Evolutionary conservation across 2,113 vertebrate genomes (phyloP).

Genomic region (Indicator indicator): DNA sequence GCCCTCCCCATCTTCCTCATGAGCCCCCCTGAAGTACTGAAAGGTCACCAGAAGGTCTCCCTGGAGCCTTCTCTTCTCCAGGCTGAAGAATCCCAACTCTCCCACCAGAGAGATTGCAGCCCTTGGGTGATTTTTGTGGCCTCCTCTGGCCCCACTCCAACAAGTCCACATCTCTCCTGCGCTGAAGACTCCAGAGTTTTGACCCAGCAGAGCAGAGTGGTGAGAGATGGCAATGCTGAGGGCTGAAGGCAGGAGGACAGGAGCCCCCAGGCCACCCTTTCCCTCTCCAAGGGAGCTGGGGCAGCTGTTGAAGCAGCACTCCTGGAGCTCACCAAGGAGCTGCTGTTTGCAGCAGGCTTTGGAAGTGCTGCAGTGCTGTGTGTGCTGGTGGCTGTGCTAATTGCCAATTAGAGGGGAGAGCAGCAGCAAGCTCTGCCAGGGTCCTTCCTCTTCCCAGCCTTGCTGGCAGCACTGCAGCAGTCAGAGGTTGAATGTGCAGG

Average conservation of each 20-base stretch:
- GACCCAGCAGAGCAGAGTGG: too few species aligned
- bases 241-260: neutral
- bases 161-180: too few species aligned
- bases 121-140: too few species aligned
- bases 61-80: too few species aligned
- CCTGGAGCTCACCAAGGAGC: neutral
- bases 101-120: too few species aligned
- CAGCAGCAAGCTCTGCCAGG: neutral
- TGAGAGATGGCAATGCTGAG: neutral
- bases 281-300: fast-evolving
- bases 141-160: too few species aligned
- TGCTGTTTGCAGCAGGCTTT: neutral
- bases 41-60: too few species aligned
- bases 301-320: neutral
- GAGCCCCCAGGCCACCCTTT: too few species aligned
- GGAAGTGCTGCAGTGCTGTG: neutral
- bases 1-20: too few species aligned
- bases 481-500: fast-evolving
- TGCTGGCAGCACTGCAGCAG: neutral
- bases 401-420: neutral
- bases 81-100: too few species aligned
- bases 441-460: neutral
- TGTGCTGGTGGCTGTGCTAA: neutral
- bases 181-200: too few species aligned
- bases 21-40: too few species aligned